A percentile compares a stretch with the other conserved stretches of the same genome.
phyloP scores from a whole-genome alignment of 2,888 invertebrate genomes.

The Acronicta leporina region DNA sequence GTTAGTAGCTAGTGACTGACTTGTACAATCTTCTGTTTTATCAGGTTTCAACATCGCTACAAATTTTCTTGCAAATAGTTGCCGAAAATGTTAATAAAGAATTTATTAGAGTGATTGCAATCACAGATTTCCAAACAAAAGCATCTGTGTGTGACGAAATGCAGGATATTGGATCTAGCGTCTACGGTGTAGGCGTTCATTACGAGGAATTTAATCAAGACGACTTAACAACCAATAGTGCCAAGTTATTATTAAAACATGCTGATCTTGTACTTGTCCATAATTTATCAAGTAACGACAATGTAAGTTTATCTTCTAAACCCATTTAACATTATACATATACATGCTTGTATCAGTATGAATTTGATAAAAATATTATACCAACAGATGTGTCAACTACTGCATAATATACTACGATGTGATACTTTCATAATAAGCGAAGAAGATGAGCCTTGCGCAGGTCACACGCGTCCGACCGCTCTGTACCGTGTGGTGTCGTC shows the following conservation, averaged over 20 bases:
- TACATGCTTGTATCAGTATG: not conserved
- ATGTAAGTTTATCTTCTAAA: too few species aligned
- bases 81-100: constrained; percentile 59
- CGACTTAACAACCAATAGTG: constrained; percentile 11
- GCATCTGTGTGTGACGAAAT: constrained; percentile 45
- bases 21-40: not conserved
- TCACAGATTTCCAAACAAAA: constrained; percentile 29
- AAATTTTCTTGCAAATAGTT: constrained; percentile 61
- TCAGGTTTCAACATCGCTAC: constrained; percentile 49
- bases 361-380: not conserved
- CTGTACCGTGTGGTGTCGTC: too few species aligned
- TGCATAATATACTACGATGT: too few species aligned
- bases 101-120: constrained; percentile 47
- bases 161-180: constrained; percentile 28
- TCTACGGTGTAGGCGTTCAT: constrained; percentile 40
- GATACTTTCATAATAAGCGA: too few species aligned
- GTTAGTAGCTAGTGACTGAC: too few species aligned
- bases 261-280: constrained; percentile 50
- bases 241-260: constrained; percentile 17
- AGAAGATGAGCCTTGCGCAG: too few species aligned
- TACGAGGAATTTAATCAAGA: constrained; percentile 38
- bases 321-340: not conserved
- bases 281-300: constrained; percentile 51
- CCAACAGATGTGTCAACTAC: too few species aligned
- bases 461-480: too few species aligned